Percentiles rank a stretch among this genome's conserved stretches.
These are phyloP conservation scores for Periophthalmus magnuspinnatus DNA, from an alignment of 2,797 vertebrate species.

Conservation along the genomic window DNA sequence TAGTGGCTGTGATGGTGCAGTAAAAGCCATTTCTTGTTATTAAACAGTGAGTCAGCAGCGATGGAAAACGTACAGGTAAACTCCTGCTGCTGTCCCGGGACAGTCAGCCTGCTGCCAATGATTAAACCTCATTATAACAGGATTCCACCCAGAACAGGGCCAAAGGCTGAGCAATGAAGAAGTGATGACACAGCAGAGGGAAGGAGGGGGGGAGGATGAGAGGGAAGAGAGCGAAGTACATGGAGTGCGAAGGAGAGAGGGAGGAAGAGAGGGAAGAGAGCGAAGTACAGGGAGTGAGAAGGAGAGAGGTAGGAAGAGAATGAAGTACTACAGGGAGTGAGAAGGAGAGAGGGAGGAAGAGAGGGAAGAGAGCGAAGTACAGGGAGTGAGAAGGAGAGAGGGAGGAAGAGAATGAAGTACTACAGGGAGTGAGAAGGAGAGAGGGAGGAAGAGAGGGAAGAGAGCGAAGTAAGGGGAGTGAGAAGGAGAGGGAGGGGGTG, in stretches of 20 bases:
- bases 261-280: neutral
- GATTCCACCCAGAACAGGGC: neutral
- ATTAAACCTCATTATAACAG: slow-evolving; percentile 38
- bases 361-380: too few species aligned
- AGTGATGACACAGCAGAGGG: slow-evolving; percentile 54
- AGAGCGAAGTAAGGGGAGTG: too few species aligned
- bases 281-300: too few species aligned
- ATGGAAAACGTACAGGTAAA: slow-evolving; percentile 21
- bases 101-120: slow-evolving; percentile 18
- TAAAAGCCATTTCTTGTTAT: neutral
- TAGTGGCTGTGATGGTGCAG: neutral
- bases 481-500: neutral
- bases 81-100: slow-evolving; percentile 17
- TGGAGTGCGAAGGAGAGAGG: neutral
- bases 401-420: neutral
- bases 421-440: neutral
- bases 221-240: neutral
- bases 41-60: slow-evolving; percentile 19
- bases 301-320: too few species aligned
- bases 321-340: too few species aligned
- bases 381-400: too few species aligned
- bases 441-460: neutral
- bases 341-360: too few species aligned
- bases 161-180: slow-evolving; percentile 33
- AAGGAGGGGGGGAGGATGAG: too few species aligned